Percentiles rank a stretch among this genome's conserved stretches.
Evolutionary conservation across 2,797 vertebrate genomes (phyloP).

Genomic region (Amphiprion clarkii): DNA sequence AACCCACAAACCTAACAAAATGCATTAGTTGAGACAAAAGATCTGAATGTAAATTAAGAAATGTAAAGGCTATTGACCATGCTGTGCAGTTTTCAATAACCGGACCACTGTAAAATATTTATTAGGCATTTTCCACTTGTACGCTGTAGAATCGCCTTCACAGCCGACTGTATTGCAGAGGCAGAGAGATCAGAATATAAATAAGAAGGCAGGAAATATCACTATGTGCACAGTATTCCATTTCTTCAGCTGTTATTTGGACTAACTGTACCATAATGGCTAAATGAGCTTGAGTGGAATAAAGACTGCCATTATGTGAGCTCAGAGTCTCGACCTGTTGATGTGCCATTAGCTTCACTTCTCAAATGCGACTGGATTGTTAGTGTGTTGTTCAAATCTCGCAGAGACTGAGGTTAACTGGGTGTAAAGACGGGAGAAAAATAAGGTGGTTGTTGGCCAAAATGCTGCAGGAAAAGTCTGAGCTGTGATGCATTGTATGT

Average conservation of each 20-base stretch:
- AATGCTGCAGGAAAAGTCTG: constrained; percentile 6
- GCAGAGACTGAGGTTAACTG: constrained; percentile 39
- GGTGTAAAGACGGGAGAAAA: constrained; percentile 24
- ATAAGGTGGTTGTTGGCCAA: not conserved
- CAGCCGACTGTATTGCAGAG: not conserved
- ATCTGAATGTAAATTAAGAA: not conserved
- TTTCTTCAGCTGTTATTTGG: constrained; percentile 53
- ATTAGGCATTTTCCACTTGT: not conserved
- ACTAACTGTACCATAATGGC: constrained; percentile 51
- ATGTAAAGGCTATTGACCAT: no score
- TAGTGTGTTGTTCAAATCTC: constrained; percentile 14
- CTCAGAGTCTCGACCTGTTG: constrained; percentile 58
- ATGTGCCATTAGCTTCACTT: constrained; percentile 43
- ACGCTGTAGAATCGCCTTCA: not conserved
- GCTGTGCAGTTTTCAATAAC: not conserved
- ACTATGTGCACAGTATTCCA: constrained; percentile 12
- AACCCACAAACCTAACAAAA: not conserved
- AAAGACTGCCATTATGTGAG: constrained; percentile 61
- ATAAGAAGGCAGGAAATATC: constrained; percentile 29
- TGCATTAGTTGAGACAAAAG: not conserved
- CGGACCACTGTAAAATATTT: not conserved
- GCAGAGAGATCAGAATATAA: constrained; percentile 32
- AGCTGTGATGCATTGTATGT: not conserved
- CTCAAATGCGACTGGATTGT: constrained; percentile 36
- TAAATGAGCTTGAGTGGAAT: constrained; percentile 55